Evolutionary conservation across 2,113 vertebrate species (phyloP).

Genomic region (Hyperopisus bebe): DNA sequence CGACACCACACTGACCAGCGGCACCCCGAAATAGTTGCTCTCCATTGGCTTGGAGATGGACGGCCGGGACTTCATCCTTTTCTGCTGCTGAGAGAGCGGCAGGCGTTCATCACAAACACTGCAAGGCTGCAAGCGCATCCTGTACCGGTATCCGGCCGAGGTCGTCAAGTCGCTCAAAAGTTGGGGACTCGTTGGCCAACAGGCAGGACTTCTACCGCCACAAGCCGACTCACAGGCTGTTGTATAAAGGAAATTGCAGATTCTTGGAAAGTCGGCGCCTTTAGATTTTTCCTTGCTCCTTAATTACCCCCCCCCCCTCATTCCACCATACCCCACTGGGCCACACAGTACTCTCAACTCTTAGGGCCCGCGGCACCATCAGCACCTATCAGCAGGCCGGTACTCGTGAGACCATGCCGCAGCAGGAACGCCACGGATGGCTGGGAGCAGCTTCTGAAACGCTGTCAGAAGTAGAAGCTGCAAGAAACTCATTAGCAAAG

Average conservation of each 20-base stretch:
- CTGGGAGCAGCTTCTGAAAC: conserved; percentile 38
- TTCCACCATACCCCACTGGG: neutral
- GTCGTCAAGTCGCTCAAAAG: neutral
- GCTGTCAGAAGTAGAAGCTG: conserved; percentile 25
- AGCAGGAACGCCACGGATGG: conserved; percentile 43
- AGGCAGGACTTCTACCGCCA: neutral
- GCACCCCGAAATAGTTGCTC: conserved; percentile 87
- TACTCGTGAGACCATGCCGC: conserved; percentile 38
- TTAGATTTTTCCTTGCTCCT: neutral
- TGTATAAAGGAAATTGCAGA: neutral
- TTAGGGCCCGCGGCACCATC: neutral
- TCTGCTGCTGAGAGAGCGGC: conserved; percentile 61
- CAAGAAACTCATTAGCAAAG: conserved; percentile 4
- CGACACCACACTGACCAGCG: conserved; percentile 70
- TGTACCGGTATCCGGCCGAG: neutral
- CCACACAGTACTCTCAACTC: neutral
- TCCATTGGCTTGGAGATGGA: conserved; percentile 85
- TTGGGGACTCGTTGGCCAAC: neutral
- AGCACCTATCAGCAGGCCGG: neutral
- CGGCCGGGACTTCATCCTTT: conserved; percentile 76
- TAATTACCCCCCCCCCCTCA: neutral
- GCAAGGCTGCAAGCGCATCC: neutral
- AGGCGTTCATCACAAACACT: neutral
- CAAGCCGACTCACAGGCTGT: neutral
- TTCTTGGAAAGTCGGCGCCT: neutral